These are phyloP conservation scores for Bergia sp. DNA, from an alignment of 92 coral and sea anemone species.

Conservation along the genomic window DNA sequence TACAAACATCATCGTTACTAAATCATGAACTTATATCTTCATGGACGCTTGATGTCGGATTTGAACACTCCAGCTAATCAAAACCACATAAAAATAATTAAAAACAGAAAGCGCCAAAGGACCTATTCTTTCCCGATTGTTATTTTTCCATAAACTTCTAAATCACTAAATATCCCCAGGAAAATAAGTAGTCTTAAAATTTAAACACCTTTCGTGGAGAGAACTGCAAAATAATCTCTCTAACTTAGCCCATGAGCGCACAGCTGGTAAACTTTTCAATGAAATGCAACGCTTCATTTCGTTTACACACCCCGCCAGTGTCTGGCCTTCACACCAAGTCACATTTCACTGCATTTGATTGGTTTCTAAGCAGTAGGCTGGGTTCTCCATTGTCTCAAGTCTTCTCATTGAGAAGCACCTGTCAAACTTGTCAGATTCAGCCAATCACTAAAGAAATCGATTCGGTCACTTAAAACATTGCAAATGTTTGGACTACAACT, in stretches of 20 bases:
- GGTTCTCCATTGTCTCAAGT: conserved; percentile 87
- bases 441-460: conserved; percentile 33
- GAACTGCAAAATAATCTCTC: conserved; percentile 40
- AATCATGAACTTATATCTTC: conserved; percentile 87
- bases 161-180: conserved; percentile 27
- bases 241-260: conserved; percentile 33
- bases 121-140: conserved; percentile 60
- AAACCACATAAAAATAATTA: conserved; percentile 85
- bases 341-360: conserved; percentile 77
- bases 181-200: conserved; percentile 4
- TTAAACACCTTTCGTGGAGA: conserved; percentile 35
- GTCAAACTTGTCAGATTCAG: conserved; percentile 37
- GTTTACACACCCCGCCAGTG: conserved; percentile 50
- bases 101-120: conserved; percentile 60
- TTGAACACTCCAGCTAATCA: conserved; percentile 69
- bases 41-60: conserved; percentile 74
- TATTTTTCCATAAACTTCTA: conserved; percentile 17
- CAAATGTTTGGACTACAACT: neutral
- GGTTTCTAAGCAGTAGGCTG: conserved; percentile 89
- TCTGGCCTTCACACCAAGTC: conserved; percentile 27
- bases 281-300: conserved; percentile 39
- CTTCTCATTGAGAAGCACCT: conserved; percentile 49
- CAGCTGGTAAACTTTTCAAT: conserved; percentile 45
- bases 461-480: conserved; percentile 21
- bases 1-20: conserved; percentile 78